Evolutionary conservation across 2,113 vertebrate genomes (phyloP), one percentile per base, ranked within the genome.

Genomic region (Mola mola): DNA sequence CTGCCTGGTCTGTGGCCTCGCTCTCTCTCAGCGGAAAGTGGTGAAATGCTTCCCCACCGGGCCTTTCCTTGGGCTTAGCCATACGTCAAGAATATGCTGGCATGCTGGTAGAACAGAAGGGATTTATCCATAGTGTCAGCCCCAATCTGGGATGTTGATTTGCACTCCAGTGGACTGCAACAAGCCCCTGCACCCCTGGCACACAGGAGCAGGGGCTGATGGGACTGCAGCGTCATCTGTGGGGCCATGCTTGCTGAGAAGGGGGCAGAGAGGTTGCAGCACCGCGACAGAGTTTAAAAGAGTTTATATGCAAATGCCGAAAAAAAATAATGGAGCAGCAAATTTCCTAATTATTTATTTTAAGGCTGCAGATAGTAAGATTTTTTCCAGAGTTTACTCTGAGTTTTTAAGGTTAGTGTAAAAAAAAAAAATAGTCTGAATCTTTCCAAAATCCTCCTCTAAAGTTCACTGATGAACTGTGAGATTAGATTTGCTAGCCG

Each of bases 81-180:
- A 46, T 41, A 44, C 74, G 72, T 79, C 79, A 80, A 86, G 83
- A 88, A 87, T 88, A 87, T 75, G 78, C 59, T 62, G 72, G 65
- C 46, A 58, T 62, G 71, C 67, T 76, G 61, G 51, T 79, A 56
- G 77, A 88, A 75, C 58, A 63, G 73, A 36, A 44, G 75, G 68
- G 84, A 79, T 81, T 84, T 82, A 85, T 87, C 80, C 29, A 11
- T 33, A 52, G 74, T 87, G 89, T 91, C 89, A 90, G 73, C 58
- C 78, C 58, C 48, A 38, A 85, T 91, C 76, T 72, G 79, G 31
- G 43, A 68, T 85, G 89, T 90, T 89, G 76, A 40, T 80, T 60
- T 51, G 26, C 63, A 75, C 66, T 20, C 64, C 72, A 80, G 43
- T 81, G 78, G 77, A 81, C 61, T 83, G 78, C 66, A 74, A 56